Conservation (phyloP, 2,797 vertebrate genomes). For the Gorsachius magnificus region DNA sequence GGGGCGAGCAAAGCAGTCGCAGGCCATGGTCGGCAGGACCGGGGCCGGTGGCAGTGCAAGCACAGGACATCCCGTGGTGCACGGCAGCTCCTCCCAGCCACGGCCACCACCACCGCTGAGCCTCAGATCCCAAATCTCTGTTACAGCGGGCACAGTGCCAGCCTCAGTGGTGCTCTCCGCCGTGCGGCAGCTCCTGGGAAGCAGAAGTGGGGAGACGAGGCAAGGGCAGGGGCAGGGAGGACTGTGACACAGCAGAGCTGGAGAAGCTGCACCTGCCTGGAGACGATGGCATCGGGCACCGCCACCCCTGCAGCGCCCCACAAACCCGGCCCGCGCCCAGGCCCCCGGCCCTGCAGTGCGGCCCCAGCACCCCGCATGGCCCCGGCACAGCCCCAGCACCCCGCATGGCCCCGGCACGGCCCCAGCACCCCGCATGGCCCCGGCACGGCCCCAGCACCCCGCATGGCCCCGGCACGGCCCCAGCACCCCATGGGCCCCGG, state of each 20-base stretch:
- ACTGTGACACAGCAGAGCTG: not conserved
- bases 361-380: not conserved
- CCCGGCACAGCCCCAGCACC: no score
- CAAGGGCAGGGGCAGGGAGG: rapidly evolving
- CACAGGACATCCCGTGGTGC: not conserved
- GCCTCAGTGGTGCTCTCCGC: not conserved
- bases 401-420: no score
- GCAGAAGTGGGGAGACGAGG: not conserved
- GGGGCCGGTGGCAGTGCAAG: not conserved
- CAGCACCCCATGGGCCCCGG: no score
- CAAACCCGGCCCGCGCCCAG: not conserved
- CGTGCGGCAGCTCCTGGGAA: not conserved
- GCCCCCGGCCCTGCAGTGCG: rapidly evolving
- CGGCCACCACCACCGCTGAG: rapidly evolving
- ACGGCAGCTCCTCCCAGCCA: not conserved
- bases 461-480: rapidly evolving
- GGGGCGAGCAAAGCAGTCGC: not conserved
- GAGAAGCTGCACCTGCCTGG: not conserved
- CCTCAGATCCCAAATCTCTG: not conserved
- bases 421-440: no score
- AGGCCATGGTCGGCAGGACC: not conserved
- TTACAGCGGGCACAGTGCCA: rapidly evolving
- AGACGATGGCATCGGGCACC: not conserved
- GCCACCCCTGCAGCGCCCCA: not conserved
- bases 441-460: no score